These are phyloP conservation scores for Coregonus clupeaformis DNA, from an alignment of 2,113 vertebrate species.

Conservation along the genomic window DNA sequence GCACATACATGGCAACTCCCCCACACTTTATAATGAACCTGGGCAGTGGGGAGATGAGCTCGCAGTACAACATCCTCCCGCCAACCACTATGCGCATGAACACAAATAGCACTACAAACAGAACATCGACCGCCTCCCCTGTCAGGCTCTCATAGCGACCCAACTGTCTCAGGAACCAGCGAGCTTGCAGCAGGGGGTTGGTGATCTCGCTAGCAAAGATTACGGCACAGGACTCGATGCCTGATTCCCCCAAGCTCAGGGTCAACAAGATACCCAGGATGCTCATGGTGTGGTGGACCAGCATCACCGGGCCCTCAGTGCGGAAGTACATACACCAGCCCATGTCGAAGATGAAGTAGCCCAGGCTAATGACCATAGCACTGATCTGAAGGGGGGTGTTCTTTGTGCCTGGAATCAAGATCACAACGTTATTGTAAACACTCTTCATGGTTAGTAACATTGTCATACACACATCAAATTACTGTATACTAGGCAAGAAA, in stretches of 20 bases:
- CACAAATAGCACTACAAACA: conserved; percentile 88
- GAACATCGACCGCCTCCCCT: conserved; percentile 84
- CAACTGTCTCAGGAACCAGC: conserved; percentile 93
- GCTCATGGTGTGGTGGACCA: conserved; percentile 92
- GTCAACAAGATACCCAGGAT: conserved; percentile 89
- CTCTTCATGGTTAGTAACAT: not conserved
- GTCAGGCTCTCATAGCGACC: conserved; percentile 78
- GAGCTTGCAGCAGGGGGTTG: conserved; percentile 91
- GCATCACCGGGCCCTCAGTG: conserved; percentile 90
- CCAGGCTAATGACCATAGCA: conserved; percentile 85
- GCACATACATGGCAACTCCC: conserved; percentile 87
- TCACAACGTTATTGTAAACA: not conserved
- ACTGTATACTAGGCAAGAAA: no score
- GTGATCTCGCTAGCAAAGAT: conserved; percentile 96
- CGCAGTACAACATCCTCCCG: conserved; percentile 90
- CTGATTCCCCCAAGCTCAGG: conserved; percentile 87
- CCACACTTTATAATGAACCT: conserved; percentile 90
- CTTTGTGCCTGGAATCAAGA: conserved; percentile 77
- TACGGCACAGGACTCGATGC: conserved; percentile 86
- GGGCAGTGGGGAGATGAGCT: conserved; percentile 86
- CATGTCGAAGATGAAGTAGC: conserved; percentile 95
- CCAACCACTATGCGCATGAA: conserved; percentile 89
- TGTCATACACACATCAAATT: not conserved
- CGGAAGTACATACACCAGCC: conserved; percentile 92
- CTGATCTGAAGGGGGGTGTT: conserved; percentile 89